These are phyloP conservation scores for Antheraea assamensis DNA, from an alignment of 2,888 invertebrate species.

Conservation along the genomic window DNA sequence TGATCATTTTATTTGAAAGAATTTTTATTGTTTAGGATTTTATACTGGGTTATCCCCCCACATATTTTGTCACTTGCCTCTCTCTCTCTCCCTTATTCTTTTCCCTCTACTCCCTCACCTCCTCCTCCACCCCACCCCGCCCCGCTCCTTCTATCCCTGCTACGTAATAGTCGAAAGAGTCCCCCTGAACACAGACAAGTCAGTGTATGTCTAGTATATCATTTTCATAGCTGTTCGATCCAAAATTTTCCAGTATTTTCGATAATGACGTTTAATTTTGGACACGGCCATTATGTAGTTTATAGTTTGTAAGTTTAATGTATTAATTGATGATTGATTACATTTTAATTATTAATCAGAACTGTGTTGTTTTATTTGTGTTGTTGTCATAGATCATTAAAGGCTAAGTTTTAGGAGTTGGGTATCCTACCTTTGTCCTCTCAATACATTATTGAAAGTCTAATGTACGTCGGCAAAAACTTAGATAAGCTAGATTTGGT, in stretches of 20 bases:
- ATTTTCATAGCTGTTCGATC: constrained; percentile 15
- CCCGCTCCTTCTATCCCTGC: neutral
- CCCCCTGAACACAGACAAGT: neutral
- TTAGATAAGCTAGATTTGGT: too few species aligned
- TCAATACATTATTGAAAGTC: too few species aligned
- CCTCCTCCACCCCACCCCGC: too few species aligned
- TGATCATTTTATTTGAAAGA: neutral
- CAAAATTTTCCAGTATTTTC: constrained; percentile 43
- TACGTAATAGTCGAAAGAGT: neutral
- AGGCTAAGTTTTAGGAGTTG: too few species aligned
- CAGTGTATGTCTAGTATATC: neutral
- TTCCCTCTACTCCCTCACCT: too few species aligned
- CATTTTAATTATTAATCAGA: constrained; percentile 32
- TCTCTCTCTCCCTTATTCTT: too few species aligned
- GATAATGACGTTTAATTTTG: constrained; percentile 29
- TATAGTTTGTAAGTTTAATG: constrained; percentile 55
- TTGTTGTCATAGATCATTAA: too few species aligned
- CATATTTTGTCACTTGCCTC: too few species aligned
- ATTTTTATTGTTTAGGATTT: neutral
- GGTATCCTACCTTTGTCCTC: too few species aligned
- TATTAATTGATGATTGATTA: constrained; percentile 50
- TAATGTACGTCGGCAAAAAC: too few species aligned
- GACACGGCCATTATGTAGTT: constrained; percentile 36
- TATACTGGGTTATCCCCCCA: neutral
- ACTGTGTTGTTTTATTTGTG: constrained; percentile 28